Conservation (phyloP, 2,797 vertebrate genomes). For the Eutrigla gurnardus region DNA sequence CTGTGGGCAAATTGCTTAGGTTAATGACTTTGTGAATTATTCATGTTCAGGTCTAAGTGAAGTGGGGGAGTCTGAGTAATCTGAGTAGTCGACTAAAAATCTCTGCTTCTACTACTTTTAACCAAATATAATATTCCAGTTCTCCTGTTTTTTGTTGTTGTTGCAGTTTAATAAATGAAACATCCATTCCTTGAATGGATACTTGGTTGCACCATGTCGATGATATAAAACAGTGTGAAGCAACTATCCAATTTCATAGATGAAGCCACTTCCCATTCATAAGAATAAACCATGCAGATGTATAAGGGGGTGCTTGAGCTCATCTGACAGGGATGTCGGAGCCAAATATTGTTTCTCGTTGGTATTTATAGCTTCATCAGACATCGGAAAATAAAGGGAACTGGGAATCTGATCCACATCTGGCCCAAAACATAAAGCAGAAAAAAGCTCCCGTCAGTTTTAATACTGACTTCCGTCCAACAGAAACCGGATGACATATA, state of each 20-base stretch:
- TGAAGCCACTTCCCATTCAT: neutral
- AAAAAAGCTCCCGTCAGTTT: neutral
- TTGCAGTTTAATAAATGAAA: too few relatives aligned
- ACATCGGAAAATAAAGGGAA: too few relatives aligned
- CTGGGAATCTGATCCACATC: too few relatives aligned
- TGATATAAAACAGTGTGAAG: neutral
- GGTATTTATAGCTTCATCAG: neutral
- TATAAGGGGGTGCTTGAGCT: neutral
- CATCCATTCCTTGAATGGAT: too few relatives aligned
- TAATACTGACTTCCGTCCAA: slow-evolving; percentile 15
- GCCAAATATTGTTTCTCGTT: neutral
- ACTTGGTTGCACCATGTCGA: too few relatives aligned
- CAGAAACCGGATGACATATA: slow-evolving; percentile 7
- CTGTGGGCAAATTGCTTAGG: slow-evolving; percentile 70
- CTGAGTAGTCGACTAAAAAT: slow-evolving; percentile 30
- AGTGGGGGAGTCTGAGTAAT: slow-evolving; percentile 65
- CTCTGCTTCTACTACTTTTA: neutral
- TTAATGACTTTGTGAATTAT: slow-evolving; percentile 79
- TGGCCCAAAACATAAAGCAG: neutral
- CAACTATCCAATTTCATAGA: neutral
- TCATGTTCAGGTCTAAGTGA: slow-evolving; percentile 66
- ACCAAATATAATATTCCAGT: too few relatives aligned
- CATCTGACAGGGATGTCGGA: neutral
- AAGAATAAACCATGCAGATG: neutral
- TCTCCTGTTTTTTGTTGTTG: too few relatives aligned